phyloP scores from a whole-genome alignment of 2,797 vertebrate species.

The Delichon dasypus region DNA sequence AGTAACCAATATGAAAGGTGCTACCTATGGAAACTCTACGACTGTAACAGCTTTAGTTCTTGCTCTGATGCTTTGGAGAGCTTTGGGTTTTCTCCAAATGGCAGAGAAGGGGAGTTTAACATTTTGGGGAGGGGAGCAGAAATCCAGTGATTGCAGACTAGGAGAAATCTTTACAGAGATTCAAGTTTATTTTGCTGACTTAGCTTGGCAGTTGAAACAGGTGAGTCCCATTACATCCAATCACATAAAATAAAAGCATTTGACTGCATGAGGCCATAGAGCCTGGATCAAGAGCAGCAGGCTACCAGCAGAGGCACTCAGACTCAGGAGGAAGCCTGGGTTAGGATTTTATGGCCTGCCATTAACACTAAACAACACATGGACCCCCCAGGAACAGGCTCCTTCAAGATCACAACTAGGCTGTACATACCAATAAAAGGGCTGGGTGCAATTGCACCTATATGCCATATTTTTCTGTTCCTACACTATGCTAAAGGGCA shows the following conservation, averaged over 20 bases:
- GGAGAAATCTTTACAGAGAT: not conserved
- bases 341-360: not conserved
- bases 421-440: not conserved
- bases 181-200: slow-evolving; percentile 1
- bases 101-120: not conserved
- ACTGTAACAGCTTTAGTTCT: not conserved
- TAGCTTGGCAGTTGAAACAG: not conserved
- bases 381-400: not conserved
- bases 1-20: not conserved
- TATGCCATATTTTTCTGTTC: not conserved
- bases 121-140: not conserved
- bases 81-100: not conserved
- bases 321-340: not conserved
- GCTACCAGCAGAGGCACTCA: not conserved
- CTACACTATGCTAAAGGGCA: not conserved
- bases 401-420: not conserved
- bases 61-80: not conserved
- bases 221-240: not conserved
- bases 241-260: not conserved
- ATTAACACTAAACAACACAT: not conserved
- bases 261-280: not conserved
- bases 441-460: not conserved
- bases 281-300: slow-evolving; percentile 19
- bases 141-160: not conserved
- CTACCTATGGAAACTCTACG: not conserved